phyloP scores from a whole-genome alignment of 1,140 invertebrate species.

The Chironomus tepperi region DNA sequence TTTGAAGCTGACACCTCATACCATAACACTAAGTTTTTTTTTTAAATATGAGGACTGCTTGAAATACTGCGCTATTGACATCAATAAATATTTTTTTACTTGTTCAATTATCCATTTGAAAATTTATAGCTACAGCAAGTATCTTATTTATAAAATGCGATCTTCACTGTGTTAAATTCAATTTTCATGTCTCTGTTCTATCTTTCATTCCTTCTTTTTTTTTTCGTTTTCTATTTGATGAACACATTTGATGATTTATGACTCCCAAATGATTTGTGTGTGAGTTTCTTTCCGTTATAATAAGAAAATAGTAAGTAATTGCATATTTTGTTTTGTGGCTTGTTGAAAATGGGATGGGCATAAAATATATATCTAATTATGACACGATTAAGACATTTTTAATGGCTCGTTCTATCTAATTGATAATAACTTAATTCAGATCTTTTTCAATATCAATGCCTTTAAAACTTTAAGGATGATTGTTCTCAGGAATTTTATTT shows the following conservation, averaged over 20 bases:
- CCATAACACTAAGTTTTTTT: too few relatives aligned
- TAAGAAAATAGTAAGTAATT: neutral
- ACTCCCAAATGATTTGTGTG: neutral
- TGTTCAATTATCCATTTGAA: neutral
- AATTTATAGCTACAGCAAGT: neutral
- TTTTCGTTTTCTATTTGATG: neutral
- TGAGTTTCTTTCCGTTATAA: neutral
- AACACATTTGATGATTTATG: neutral
- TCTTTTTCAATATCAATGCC: neutral
- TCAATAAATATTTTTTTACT: too few relatives aligned
- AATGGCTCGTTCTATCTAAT: conserved; percentile 16
- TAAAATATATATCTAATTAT: neutral
- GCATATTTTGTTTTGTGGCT: neutral
- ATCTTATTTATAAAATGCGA: too few relatives aligned
- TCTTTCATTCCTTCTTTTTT: neutral
- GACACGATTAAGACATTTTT: conserved; percentile 21
- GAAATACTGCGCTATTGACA: too few relatives aligned
- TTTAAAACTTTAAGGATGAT: neutral
- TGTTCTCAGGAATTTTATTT: neutral
- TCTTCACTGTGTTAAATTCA: neutral
- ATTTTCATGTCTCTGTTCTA: conserved; percentile 4
- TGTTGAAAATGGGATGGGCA: conserved; percentile 17
- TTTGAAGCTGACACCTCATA: too few relatives aligned
- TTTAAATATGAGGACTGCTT: too few relatives aligned
- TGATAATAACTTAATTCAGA: conserved; percentile 14